Evolutionary conservation across 92 coral and sea anemone genomes (phyloP), one percentile per base, ranked within the genome.

Genomic region (Zoanthus solanderi): DNA sequence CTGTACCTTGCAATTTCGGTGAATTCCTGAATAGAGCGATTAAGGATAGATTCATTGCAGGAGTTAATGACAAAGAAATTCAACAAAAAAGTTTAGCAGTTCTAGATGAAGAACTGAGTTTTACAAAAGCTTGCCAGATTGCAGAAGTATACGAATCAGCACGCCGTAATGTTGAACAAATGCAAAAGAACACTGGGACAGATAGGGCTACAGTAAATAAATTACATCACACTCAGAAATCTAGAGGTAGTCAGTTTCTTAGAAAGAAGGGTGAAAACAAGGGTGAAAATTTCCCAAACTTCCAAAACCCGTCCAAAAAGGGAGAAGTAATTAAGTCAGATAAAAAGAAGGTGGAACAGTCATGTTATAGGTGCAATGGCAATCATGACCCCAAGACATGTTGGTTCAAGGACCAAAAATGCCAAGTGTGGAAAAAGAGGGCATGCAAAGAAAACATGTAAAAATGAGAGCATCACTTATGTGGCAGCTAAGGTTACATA

Each of bases 11-110:
- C 31, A 72, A 11, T 72, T 46, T 77, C 45, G 30, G 61, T 16
- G 63, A 11, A 77, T 23, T 47, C 61, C 83, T 77, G 1, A 47
- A 77, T 58, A 28, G 66, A 77, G 83, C 83, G 9, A 52, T 77
- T 23, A 77, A 77, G 68, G 83, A 76, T 77, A 77, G 83, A 50
- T 34, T 34, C 46, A 75, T 75, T 52, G 79, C 57, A 52, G 79
- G 57, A 30, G 34, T 75, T n/a, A 42, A 75, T 5, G 79, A 75
- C 46, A 75, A 46, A 16, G 13, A 75, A 75, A 30, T 31, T 13
- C 79, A 75, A 52, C 11, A 75, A 52, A 31, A 30, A 42, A 75
- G 1, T 53, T 28, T 75, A 32, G 79, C 57, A 16, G 61, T 52
- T 11, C 79, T 14, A 9, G 79, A 32, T 75, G 79, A 2, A 75